A percentile compares a stretch with the other conserved stretches of the same genome.
Conservation (phyloP, 1,140 invertebrate species). For the Microvelia longipes region DNA sequence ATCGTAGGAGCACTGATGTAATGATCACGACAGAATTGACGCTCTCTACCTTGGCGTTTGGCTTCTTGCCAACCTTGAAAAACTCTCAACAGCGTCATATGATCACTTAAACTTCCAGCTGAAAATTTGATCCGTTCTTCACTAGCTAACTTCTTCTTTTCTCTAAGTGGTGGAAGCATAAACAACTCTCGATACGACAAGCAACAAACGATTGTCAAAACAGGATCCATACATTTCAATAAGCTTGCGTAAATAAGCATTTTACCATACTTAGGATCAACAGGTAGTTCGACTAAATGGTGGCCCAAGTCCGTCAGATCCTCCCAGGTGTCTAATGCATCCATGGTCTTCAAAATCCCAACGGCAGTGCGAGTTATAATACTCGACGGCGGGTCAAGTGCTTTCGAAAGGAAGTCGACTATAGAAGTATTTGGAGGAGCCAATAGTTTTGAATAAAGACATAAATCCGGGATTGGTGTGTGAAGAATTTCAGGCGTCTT, state of each 20-base stretch:
- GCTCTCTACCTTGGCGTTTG: constrained; percentile 46
- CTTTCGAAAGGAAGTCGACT: constrained; percentile 61
- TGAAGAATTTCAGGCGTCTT: not conserved
- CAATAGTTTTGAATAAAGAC: constrained; percentile 74
- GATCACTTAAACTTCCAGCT: constrained; percentile 70
- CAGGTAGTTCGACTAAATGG: constrained; percentile 72
- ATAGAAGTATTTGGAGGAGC: constrained; percentile 61
- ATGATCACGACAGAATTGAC: constrained; percentile 60
- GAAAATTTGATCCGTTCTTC: constrained; percentile 52
- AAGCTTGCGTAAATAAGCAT: constrained; percentile 81
- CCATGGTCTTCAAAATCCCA: constrained; percentile 58
- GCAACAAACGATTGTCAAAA: constrained; percentile 79
- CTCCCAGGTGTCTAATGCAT: constrained; percentile 66
- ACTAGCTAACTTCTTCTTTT: constrained; percentile 43
- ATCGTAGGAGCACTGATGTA: constrained; percentile 67
- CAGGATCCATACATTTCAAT: constrained; percentile 84
- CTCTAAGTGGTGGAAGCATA: constrained; percentile 50
- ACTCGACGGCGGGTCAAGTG: constrained; percentile 70
- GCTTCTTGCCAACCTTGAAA: constrained; percentile 45
- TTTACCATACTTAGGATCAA: constrained; percentile 82
- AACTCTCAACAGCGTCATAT: constrained; percentile 65
- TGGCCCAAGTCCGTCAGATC: constrained; percentile 66
- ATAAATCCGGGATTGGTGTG: constrained; percentile 51
- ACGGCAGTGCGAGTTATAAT: constrained; percentile 60
- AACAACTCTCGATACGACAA: constrained; percentile 73